phyloP scores from a whole-genome alignment of 2,113 vertebrate genomes.

The Phodopus roborovskii region DNA sequence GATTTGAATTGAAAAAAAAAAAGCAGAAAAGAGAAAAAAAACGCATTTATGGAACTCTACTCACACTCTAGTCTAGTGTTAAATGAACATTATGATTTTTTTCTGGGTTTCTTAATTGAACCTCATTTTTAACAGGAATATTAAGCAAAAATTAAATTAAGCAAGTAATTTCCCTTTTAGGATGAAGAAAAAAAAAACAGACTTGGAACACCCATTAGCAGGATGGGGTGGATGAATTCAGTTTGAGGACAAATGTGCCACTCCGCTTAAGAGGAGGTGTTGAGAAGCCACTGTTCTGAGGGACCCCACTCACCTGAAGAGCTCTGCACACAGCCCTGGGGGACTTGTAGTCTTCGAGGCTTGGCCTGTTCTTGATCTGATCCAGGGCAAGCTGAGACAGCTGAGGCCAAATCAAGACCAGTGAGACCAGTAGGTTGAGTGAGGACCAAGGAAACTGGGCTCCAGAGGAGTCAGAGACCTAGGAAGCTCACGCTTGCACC shows the following conservation, averaged over 20 bases:
- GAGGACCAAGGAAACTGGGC: background rate
- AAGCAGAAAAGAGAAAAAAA: slow-evolving; percentile 66
- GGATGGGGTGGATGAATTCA: background rate
- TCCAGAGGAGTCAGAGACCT: background rate
- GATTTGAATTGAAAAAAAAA: slow-evolving; percentile 47
- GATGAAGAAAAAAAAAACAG: background rate
- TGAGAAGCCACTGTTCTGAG: background rate
- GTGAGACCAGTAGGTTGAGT: background rate
- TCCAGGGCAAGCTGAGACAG: background rate
- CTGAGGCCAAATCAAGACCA: background rate
- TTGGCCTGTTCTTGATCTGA: background rate
- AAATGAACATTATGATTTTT: slow-evolving; percentile 85
- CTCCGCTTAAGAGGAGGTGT: background rate
- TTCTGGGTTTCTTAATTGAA: slow-evolving; percentile 85
- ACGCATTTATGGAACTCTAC: slow-evolving; percentile 73
- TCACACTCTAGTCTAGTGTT: slow-evolving; percentile 83
- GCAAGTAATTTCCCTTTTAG: slow-evolving; percentile 83
- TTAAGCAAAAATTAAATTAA: slow-evolving; percentile 89
- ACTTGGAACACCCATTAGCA: slow-evolving; percentile 77
- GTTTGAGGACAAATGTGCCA: slow-evolving; percentile 4
- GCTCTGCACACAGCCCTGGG: too few relatives aligned
- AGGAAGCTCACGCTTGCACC: accelerated
- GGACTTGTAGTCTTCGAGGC: too few relatives aligned
- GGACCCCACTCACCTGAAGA: accelerated
- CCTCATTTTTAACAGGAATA: slow-evolving; percentile 84